Percentiles rank a stretch among this genome's conserved stretches.
Evolutionary conservation across 2,797 vertebrate genomes (phyloP).

Genomic region (Geotrypetes seraphini): DNA sequence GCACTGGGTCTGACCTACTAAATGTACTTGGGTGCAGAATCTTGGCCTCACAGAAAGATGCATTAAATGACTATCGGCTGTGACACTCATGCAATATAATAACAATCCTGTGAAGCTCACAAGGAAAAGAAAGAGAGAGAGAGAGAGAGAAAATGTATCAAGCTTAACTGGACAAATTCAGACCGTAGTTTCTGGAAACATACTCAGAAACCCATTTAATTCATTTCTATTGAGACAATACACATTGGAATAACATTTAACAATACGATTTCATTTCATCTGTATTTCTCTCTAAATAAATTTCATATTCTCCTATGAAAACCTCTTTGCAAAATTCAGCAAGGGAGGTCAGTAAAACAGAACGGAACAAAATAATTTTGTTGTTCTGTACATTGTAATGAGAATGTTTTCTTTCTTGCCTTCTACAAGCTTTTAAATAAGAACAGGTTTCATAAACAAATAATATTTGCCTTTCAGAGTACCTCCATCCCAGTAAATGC

Average conservation of each 20-base stretch:
- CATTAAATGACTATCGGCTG: conserved; percentile 76
- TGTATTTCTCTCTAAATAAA: neutral
- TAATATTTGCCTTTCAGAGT: no score
- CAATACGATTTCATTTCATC: neutral
- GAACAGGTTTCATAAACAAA: no score
- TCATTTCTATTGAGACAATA: no score
- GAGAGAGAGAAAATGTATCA: conserved; percentile 24
- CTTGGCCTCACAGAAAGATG: conserved; percentile 70
- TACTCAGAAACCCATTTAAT: no score
- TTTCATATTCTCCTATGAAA: neutral
- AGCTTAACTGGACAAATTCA: conserved; percentile 10
- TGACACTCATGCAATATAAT: conserved; percentile 66
- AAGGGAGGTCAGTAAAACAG: no score
- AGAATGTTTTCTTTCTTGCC: no score
- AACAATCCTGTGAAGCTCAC: conserved; percentile 49
- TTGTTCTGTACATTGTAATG: no score
- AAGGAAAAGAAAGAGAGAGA: conserved; percentile 23
- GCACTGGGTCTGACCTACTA: conserved; percentile 84
- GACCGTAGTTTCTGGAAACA: neutral
- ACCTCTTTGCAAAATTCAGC: neutral
- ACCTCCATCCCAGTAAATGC: no score
- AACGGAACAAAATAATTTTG: no score
- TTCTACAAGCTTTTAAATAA: no score
- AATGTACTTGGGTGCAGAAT: conserved; percentile 78
- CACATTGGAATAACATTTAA: no score